Percentiles rank a stretch among this genome's conserved stretches.
phyloP scores from a whole-genome alignment of 1,140 invertebrate genomes.

The Drosophila prosaltans region DNA sequence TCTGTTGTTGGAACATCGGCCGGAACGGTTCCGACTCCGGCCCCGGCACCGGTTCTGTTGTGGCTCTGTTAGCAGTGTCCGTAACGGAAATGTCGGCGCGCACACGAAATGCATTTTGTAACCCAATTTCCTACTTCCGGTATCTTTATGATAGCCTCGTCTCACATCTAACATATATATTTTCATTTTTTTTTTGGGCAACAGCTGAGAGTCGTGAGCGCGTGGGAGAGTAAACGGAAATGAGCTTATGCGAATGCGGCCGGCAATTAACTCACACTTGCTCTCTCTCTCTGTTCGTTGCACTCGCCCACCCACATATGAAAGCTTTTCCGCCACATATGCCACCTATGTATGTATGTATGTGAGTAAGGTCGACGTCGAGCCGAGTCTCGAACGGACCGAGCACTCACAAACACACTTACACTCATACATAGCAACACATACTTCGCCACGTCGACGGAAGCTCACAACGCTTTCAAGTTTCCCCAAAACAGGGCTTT shows the following conservation, averaged over 20 bases:
- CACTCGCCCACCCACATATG: background rate
- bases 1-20: slow-evolving; percentile 26
- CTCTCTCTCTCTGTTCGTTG: background rate
- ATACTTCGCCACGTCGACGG: slow-evolving; percentile 1
- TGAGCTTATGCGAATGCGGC: slow-evolving; percentile 62
- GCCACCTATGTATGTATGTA: slow-evolving; percentile 8
- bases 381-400: slow-evolving; percentile 10
- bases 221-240: slow-evolving; percentile 60
- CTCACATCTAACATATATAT: slow-evolving; percentile 6
- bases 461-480: slow-evolving; percentile 55
- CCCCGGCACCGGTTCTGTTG: slow-evolving; percentile 51
- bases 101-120: slow-evolving; percentile 75
- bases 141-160: slow-evolving; percentile 61
- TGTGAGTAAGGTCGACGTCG: slow-evolving; percentile 22
- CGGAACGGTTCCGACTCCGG: slow-evolving; percentile 9
- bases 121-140: slow-evolving; percentile 75
- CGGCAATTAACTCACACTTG: slow-evolving; percentile 52
- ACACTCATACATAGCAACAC: no score
- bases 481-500: slow-evolving; percentile 40
- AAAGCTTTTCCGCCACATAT: slow-evolving; percentile 58
- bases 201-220: slow-evolving; percentile 35
- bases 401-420: background rate
- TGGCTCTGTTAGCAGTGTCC: slow-evolving; percentile 63
- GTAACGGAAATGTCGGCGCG: slow-evolving; percentile 63
- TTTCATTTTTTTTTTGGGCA: background rate